Evolutionary conservation across 1,140 invertebrate genomes (phyloP), one percentile per base, ranked within the genome.

Genomic region (Drosophila sechellia): DNA sequence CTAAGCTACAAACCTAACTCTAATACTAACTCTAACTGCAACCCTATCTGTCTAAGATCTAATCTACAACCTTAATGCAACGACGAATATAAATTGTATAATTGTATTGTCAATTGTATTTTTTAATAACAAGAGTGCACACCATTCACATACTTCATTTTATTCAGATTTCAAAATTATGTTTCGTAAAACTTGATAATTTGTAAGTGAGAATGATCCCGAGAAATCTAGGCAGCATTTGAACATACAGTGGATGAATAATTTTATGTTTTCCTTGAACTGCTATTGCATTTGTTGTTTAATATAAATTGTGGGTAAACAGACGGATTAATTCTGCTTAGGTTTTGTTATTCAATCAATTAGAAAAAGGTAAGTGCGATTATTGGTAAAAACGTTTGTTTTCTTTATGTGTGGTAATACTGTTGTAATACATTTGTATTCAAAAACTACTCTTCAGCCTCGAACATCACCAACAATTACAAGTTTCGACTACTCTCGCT

Each of bases 291-390:
- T 31, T 13, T 12, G 4, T 49, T 37, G 40, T 40, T 48, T 40
- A n/a, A 39, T 63, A 45, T 53, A 34, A 49, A 70, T 73, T 65
- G 49, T 86, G 81, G 81, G 81, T 75, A 46, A 49, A 42, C 64
- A 52, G 64, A 53, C 59, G 59, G 52, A 56, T 42, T 64, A 46
- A 46, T 79, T 52, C 49, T 69, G 15, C 20, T 66, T 80, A 85
- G 81, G 77, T 80, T 80, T 57, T 73, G 39, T 46, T 56, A 53
- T 75, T 63, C 22, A 49, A 61, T 45, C 68, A 20, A 56, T 70
- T 86, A 86, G 81, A 64, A 74, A 74, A 85, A 85, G 81, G 81
- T 85, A 85, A 85, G 81, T 85, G 81, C 43, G 45, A 69, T 48
- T 27, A 77, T 73, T 76, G 63, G 57, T 79, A 72, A 76, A 79